Evolutionary conservation across 2,113 vertebrate genomes (phyloP).

Genomic region (Brachyhypopomus gauderio): DNA sequence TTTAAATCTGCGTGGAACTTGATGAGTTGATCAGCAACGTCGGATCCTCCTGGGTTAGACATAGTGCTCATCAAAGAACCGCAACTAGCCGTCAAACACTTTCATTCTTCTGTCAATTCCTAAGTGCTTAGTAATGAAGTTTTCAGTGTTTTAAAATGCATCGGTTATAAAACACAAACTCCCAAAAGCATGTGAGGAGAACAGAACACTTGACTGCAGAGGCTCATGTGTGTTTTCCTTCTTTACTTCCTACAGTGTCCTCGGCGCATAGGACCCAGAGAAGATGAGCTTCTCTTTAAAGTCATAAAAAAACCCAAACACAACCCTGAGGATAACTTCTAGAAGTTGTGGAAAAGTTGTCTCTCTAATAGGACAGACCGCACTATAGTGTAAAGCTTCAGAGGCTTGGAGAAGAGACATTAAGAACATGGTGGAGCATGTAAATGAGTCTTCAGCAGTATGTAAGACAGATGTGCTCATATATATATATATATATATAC

Average conservation of each 20-base stretch:
- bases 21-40: neutral
- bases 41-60: constrained; percentile 2
- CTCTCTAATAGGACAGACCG: constrained; percentile 45
- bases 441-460: neutral
- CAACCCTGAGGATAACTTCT: constrained; percentile 20
- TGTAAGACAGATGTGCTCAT: neutral
- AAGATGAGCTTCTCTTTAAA: neutral
- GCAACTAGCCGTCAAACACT: constrained; percentile 1
- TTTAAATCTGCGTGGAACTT: constrained; percentile 25
- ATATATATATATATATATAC: neutral
- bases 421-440: neutral
- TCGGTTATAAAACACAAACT: neutral
- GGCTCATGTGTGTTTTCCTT: neutral
- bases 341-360: constrained; percentile 32
- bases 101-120: constrained; percentile 13
- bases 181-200: neutral
- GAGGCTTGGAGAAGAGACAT: constrained; percentile 4
- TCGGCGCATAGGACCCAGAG: neutral
- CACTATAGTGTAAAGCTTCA: constrained; percentile 30
- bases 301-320: neutral
- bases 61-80: constrained; percentile 8
- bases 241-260: constrained; percentile 25
- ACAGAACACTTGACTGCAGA: neutral
- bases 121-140: neutral
- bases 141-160: neutral